Percentiles rank a stretch among this genome's conserved stretches.
Evolutionary conservation across 2,113 vertebrate genomes (phyloP).

Genomic region (Antechinus flavipes): DNA sequence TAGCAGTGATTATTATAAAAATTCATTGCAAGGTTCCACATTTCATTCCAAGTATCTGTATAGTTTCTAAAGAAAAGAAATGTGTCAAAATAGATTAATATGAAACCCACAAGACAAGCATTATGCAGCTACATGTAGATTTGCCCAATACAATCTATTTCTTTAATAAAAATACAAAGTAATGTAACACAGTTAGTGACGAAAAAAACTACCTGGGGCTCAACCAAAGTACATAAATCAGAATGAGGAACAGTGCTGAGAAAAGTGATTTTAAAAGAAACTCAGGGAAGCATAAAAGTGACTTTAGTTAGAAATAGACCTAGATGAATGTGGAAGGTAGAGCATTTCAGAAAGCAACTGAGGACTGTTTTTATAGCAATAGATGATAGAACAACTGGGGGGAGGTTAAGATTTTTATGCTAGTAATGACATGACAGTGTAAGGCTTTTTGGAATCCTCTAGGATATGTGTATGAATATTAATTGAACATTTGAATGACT

Average conservation of each 20-base stretch:
- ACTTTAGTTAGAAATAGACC: conserved; percentile 64
- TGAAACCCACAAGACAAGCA: conserved; percentile 65
- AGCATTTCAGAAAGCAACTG: conserved; percentile 47
- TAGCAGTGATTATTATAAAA: conserved; percentile 55
- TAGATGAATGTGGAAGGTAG: conserved; percentile 6
- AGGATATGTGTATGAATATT: conserved; percentile 66
- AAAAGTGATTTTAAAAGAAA: conserved; percentile 69
- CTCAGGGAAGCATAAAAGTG: conserved; percentile 8
- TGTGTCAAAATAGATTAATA: conserved; percentile 76
- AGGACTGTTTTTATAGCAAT: conserved; percentile 43
- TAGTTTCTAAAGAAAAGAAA: conserved; percentile 71
- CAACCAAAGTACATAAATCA: conserved; percentile 74
- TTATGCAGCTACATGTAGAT: conserved; percentile 49
- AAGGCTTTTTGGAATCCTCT: conserved; percentile 63
- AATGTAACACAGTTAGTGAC: conserved; percentile 63
- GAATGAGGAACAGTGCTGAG: conserved; percentile 44
- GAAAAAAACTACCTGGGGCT: conserved; percentile 41
- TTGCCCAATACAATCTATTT: conserved; percentile 71
- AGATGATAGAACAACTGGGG: conserved; percentile 60
- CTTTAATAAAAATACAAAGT: conserved; percentile 64
- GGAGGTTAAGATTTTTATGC: conserved; percentile 61
- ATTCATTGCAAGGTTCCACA: conserved; percentile 53
- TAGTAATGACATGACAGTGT: conserved; percentile 38
- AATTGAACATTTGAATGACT: conserved; percentile 57
- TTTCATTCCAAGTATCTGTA: conserved; percentile 59